Base-by-base conservation (phyloP, 1,140 invertebrate genomes). In the Atta texana region DNA sequence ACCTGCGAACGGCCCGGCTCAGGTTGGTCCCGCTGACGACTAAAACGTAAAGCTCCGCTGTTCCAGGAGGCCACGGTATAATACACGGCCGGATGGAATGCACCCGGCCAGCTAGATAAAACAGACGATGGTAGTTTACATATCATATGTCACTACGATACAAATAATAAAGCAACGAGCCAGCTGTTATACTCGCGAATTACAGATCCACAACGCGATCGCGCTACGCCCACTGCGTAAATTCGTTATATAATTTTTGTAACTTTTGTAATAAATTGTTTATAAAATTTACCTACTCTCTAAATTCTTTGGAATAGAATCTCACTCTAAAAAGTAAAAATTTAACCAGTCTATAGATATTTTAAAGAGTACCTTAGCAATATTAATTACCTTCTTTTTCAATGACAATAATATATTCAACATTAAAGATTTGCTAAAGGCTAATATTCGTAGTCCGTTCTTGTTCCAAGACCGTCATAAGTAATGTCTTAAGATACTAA, bases 21-120 rank as follows among this genome's bases (percentile, higher is more conserved):
- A 80, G 75, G 78, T 90, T 90, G 89, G 89, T 18, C 75, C 89
- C 76, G 85, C 86, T 89, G 82, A 89, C 90, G 85, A 78, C 85
- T 66, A 64, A 66, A 72, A 86, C 53, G 84, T 81, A 82, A 88
- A 81, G 44, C 85, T 69, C 21, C 76, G 89, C 63, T 82, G 77
- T 87, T 80, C 80, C 78, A n/a, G 71, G 51, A 72, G 63, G 21
- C 59, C 81, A 39, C 49, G 81, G 53, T 57, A 57, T 61, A 51
- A 76, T 74, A 57, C 69, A 21, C 24, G 57, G n/a, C 44, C 57
- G 81, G 72, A 39, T 71, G 53, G 69, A 84, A 84, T 84, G 80
- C 69, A 84, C 69, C 80, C 80, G 68, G 55, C 24, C 16, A 49
- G 69, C 16, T 51, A 75, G 69, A 84, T 74, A 84, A 74, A 61